A percentile compares a stretch with the other conserved stretches of the same genome.
Conservation (phyloP, 1,140 invertebrate species). For the Prorops nasuta region DNA sequence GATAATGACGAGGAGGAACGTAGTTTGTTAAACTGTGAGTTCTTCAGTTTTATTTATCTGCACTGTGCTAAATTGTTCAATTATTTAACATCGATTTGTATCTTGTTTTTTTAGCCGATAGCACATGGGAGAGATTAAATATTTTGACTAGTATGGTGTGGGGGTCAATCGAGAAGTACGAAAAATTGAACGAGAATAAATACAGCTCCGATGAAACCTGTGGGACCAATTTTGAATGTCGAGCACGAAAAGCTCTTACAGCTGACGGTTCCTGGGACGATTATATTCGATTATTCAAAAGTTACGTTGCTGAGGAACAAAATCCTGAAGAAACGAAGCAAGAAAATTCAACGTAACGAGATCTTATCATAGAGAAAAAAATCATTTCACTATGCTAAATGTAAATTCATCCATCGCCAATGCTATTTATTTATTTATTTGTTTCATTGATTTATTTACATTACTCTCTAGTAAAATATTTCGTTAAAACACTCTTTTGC, state of each 20-base stretch:
- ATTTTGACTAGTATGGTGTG: conserved; percentile 27
- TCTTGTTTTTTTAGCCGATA: conserved; percentile 20
- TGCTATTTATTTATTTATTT: conserved; percentile 18
- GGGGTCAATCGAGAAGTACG: conserved; percentile 33
- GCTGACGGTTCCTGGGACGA: conserved; percentile 29
- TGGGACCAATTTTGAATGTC: conserved; percentile 25
- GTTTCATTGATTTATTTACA: neutral
- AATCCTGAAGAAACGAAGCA: conserved; percentile 13
- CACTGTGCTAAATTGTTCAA: neutral
- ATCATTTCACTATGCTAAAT: neutral
- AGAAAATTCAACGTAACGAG: too few species aligned
- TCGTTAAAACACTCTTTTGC: too few species aligned
- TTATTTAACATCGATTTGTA: conserved; percentile 2
- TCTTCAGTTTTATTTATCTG: too few species aligned
- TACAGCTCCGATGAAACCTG: conserved; percentile 19
- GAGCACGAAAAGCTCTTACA: conserved; percentile 16
- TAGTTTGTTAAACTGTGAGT: conserved; percentile 23
- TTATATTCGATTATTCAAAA: conserved; percentile 34
- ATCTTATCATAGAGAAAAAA: neutral
- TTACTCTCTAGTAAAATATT: too few species aligned
- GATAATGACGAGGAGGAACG: conserved; percentile 27
- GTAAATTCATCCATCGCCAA: conserved; percentile 6
- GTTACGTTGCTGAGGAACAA: conserved; percentile 34
- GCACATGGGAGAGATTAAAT: conserved; percentile 22
- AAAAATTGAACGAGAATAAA: conserved; percentile 13